Evolutionary conservation across 2,797 vertebrate species (phyloP).

Genomic region (Euthynnus affinis): DNA sequence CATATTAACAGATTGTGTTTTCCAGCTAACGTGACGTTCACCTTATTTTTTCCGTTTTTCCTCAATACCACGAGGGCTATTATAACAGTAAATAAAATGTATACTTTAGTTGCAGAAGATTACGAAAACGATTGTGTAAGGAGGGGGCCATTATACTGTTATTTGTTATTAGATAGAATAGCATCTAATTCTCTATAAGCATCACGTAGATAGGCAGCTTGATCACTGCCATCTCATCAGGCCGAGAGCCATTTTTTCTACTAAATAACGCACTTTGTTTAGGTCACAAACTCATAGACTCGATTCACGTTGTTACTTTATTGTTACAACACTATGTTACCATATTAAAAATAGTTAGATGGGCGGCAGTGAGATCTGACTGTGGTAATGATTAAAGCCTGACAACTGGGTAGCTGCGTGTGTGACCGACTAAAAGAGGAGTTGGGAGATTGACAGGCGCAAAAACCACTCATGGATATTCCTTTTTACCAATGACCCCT

Average conservation of each 20-base stretch:
- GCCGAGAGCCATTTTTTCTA: constrained; percentile 6
- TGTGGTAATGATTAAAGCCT: constrained; percentile 72
- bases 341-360: constrained; percentile 35
- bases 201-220: constrained; percentile 20
- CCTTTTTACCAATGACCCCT: constrained; percentile 65
- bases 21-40: constrained; percentile 22
- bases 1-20: constrained; percentile 41
- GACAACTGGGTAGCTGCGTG: constrained; percentile 69
- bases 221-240: constrained; percentile 12
- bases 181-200: constrained; percentile 16
- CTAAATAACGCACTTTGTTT: not conserved
- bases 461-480: constrained; percentile 76
- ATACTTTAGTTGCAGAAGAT: not conserved
- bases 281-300: not conserved
- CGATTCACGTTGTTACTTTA: not conserved
- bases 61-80: constrained; percentile 11
- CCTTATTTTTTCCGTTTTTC: constrained; percentile 25
- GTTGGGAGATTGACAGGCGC: constrained; percentile 76
- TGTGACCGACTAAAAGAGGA: constrained; percentile 72
- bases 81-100: constrained; percentile 16
- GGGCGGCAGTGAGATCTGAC: constrained; percentile 61
- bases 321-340: constrained; percentile 8
- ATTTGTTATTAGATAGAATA: constrained; percentile 24
- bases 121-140: constrained; percentile 14
- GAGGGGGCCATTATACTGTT: constrained; percentile 14